A percentile compares a stretch with the other conserved stretches of the same genome.
Evolutionary conservation across 2,797 vertebrate genomes (phyloP).

Genomic region (Pangasius macronema): DNA sequence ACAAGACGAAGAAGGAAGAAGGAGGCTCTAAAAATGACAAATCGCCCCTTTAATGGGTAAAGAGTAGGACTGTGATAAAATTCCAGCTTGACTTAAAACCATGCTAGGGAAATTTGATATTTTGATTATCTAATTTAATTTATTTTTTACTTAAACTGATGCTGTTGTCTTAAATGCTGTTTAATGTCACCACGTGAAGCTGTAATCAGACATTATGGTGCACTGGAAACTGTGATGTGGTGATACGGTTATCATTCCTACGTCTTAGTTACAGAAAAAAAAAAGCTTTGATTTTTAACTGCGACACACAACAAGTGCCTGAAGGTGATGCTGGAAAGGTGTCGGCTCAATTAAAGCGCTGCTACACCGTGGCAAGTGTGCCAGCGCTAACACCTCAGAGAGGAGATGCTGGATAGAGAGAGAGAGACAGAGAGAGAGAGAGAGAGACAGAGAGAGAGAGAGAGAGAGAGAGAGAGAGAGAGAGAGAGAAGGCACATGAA

Average conservation of each 20-base stretch:
- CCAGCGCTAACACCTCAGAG: conserved; percentile 6
- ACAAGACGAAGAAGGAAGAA: neutral
- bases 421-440: neutral
- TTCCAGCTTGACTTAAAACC: neutral
- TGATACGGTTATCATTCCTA: neutral
- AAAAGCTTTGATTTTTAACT: conserved; percentile 10
- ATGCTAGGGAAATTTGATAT: neutral
- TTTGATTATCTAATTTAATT: neutral
- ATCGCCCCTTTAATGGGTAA: neutral
- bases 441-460: neutral
- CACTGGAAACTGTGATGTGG: neutral
- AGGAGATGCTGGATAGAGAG: neutral
- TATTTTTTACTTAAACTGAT: neutral
- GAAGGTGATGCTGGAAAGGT: conserved; percentile 26
- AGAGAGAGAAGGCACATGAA: neutral
- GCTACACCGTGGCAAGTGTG: conserved; percentile 3
- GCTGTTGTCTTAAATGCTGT: neutral
- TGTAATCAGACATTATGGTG: neutral
- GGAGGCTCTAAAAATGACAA: neutral
- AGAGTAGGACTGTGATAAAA: neutral
- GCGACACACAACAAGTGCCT: conserved; percentile 2
- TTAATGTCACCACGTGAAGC: neutral
- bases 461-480: neutral
- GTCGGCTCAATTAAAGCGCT: conserved; percentile 6
- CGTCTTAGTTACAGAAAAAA: neutral